Evolutionary conservation across 2,888 invertebrate genomes (phyloP).

Genomic region (Tenthredo scrophulariae): DNA sequence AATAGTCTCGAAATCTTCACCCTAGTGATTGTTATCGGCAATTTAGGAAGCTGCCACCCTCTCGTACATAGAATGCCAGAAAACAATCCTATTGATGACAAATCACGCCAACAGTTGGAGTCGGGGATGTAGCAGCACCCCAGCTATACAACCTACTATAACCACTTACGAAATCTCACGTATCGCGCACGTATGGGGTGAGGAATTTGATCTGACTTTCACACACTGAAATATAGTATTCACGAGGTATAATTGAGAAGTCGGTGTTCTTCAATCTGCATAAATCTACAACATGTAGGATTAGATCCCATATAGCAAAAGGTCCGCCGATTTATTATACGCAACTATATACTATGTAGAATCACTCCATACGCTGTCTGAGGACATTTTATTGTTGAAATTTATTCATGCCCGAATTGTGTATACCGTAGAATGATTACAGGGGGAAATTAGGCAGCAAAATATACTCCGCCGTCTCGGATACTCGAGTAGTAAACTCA

Average conservation of each 20-base stretch:
- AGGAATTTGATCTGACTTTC: constrained; percentile 33
- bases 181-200: constrained; percentile 18
- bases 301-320: constrained; percentile 8
- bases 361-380: neutral
- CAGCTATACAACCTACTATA: constrained; percentile 4
- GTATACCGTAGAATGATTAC: neutral
- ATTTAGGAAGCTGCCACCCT: constrained; percentile 58
- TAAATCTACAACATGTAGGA: constrained; percentile 9
- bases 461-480: neutral
- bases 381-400: neutral
- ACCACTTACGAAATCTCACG: constrained; percentile 22
- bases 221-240: constrained; percentile 22
- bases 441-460: neutral
- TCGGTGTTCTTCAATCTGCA: constrained; percentile 53
- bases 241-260: constrained; percentile 17
- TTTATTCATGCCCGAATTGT: neutral
- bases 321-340: neutral
- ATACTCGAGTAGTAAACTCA: neutral
- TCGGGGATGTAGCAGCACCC: constrained; percentile 22
- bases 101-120: constrained; percentile 44
- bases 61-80: constrained; percentile 5
- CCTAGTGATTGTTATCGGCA: constrained; percentile 64
- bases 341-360: neutral
- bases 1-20: constrained; percentile 60
- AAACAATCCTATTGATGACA: constrained; percentile 51